phyloP scores from a whole-genome alignment of 2,797 vertebrate genomes.

The Gymnocypris eckloni region DNA sequence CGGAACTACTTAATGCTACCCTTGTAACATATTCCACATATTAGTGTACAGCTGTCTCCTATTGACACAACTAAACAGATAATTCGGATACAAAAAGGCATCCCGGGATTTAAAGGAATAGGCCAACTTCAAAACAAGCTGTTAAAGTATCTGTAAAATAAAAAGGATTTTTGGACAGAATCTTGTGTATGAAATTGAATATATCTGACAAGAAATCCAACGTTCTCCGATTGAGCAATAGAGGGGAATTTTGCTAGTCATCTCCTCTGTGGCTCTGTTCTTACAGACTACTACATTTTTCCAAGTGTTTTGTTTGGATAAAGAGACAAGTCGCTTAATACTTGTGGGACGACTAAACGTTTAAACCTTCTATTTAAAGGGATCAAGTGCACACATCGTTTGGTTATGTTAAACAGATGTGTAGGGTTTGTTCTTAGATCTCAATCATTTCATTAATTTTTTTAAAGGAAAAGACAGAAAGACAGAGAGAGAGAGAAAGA shows the following conservation, averaged over 20 bases:
- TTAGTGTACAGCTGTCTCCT: conserved; percentile 31
- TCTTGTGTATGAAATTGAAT: conserved; percentile 65
- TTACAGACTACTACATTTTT: conserved; percentile 77
- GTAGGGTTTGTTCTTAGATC: conserved; percentile 78
- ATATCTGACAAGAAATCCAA: conserved; percentile 71
- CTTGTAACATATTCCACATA: conserved; percentile 34
- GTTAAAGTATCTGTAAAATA: conserved; percentile 39
- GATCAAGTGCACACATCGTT: conserved; percentile 82
- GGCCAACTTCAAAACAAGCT: conserved; percentile 61
- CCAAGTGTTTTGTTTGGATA: conserved; percentile 77
- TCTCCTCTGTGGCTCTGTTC: conserved; percentile 67
- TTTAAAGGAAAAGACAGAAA: conserved; percentile 65
- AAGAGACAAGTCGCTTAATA: conserved; percentile 77
- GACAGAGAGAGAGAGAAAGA: conserved; percentile 43
- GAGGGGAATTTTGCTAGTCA: conserved; percentile 66
- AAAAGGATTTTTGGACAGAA: conserved; percentile 69
- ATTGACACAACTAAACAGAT: conserved; percentile 47
- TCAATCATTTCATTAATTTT: conserved; percentile 71
- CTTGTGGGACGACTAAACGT: conserved; percentile 79
- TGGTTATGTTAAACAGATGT: conserved; percentile 85
- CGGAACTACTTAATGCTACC: conserved; percentile 32
- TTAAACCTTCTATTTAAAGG: conserved; percentile 79
- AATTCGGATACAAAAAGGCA: conserved; percentile 61
- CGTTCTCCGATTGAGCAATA: conserved; percentile 73
- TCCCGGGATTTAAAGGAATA: conserved; percentile 34